Conservation (phyloP, 30 jellyfish, hydroid and myxozoan genomes). For the Morbakka virulenta region DNA sequence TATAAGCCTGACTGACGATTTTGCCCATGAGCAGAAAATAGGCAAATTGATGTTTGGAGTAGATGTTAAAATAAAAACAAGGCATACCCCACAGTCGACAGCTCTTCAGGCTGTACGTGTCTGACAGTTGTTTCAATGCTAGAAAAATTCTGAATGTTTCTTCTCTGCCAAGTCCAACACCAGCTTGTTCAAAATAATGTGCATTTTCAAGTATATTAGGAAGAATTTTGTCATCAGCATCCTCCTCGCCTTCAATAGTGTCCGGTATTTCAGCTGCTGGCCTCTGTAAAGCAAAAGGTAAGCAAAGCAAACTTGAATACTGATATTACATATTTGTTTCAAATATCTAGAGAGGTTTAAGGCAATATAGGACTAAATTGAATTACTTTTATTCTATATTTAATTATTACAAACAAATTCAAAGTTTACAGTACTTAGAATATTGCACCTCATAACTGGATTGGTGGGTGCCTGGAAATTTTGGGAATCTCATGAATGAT, state of each 20-base stretch:
- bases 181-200: constrained; percentile 89
- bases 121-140: constrained; percentile 83
- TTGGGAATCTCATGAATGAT: too few relatives aligned
- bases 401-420: too few relatives aligned
- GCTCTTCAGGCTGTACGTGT: constrained; percentile 59
- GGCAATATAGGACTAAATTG: background rate
- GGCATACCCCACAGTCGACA: constrained; percentile 98
- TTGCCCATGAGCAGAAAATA: too few relatives aligned
- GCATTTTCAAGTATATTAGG: constrained; percentile 85
- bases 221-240: constrained; percentile 62
- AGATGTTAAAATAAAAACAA: too few relatives aligned
- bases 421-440: too few relatives aligned
- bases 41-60: too few relatives aligned
- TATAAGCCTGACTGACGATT: too few relatives aligned
- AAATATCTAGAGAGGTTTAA: background rate
- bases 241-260: constrained; percentile 64
- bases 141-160: constrained; percentile 79
- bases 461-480: too few relatives aligned
- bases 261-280: constrained; percentile 69
- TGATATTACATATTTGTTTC: background rate
- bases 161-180: constrained; percentile 93
- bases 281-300: constrained; percentile 33
- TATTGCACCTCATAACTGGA: too few relatives aligned
- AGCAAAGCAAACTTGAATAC: background rate
- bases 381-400: too few relatives aligned